Conservation (phyloP, 1,140 invertebrate genomes). For the Caerostris darwini region DNA sequence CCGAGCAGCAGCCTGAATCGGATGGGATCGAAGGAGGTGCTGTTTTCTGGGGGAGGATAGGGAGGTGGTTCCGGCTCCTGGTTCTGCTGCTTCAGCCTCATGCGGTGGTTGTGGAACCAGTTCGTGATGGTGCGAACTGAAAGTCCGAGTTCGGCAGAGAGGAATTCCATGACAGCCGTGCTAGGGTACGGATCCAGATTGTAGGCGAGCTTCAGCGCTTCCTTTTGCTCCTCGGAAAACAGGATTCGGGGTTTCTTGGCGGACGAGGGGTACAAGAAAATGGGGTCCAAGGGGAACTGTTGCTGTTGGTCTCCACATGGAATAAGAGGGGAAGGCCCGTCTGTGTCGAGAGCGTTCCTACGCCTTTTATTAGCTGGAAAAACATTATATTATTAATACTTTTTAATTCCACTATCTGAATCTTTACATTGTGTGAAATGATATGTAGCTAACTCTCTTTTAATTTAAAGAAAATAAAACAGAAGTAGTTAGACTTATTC, state of each 20-base stretch:
- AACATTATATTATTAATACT: not conserved
- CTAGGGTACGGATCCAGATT: conserved; percentile 97
- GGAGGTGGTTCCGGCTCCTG: conserved; percentile 54
- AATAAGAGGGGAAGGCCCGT: conserved; percentile 44
- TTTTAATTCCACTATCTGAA: not conserved
- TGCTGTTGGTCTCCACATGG: conserved; percentile 51
- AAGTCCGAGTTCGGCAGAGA: conserved; percentile 94
- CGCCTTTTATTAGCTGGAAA: conserved; percentile 90
- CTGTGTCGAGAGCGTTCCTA: conserved; percentile 79
- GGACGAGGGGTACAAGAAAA: conserved; percentile 78
- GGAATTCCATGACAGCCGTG: conserved; percentile 95
- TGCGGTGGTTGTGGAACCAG: conserved; percentile 99
- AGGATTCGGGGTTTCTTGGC: conserved; percentile 94
- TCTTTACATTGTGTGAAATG: not conserved
- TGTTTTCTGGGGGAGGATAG: conserved; percentile 72
- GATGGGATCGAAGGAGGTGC: conserved; percentile 89
- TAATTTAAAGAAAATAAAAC: too few relatives aligned
- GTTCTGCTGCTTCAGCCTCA: conserved; percentile 95
- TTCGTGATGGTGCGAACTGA: conserved; percentile 98
- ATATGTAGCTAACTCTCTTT: too few relatives aligned
- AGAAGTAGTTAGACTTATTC: too few relatives aligned
- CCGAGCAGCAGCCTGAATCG: conserved; percentile 93
- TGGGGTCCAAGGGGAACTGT: conserved; percentile 80
- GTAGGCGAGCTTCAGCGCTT: conserved; percentile 95
- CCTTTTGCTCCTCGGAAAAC: conserved; percentile 99